A percentile compares a stretch with the other conserved stretches of the same genome.
Conservation (phyloP, 2,888 invertebrate genomes). For the Catocala sponsa region DNA sequence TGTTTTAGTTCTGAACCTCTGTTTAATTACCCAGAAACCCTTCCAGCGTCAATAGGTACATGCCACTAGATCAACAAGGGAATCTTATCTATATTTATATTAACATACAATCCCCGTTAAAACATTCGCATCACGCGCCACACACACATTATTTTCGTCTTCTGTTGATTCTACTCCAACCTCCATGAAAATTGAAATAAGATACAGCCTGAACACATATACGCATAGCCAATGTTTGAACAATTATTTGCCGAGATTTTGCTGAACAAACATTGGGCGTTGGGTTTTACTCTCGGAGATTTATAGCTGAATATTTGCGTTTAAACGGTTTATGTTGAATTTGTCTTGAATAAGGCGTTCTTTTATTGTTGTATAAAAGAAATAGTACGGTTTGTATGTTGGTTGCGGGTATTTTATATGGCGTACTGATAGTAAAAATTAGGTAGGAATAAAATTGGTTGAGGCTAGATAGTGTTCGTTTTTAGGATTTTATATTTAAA, state of each 20-base stretch:
- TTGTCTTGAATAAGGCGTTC: neutral
- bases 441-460: too few species aligned
- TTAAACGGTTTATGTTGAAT: slow-evolving; percentile 4
- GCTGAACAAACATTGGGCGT: slow-evolving; percentile 9
- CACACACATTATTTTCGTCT: neutral
- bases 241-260: slow-evolving; percentile 9
- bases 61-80: too few species aligned
- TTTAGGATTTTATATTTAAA: too few species aligned
- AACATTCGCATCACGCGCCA: neutral
- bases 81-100: too few species aligned
- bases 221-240: slow-evolving; percentile 6
- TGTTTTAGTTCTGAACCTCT: too few species aligned
- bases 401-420: too few species aligned
- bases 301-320: slow-evolving; percentile 2
- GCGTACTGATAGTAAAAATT: too few species aligned
- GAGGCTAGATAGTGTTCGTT: too few species aligned
- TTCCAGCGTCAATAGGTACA: too few species aligned
- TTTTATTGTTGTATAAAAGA: neutral
- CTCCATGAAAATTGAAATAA: slow-evolving; percentile 10
- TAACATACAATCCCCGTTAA: too few species aligned
- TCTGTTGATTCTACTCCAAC: neutral
- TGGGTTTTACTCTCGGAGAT: slow-evolving; percentile 4
- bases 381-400: neutral
- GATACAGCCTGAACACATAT: slow-evolving; percentile 7
- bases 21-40: too few species aligned